A percentile compares a stretch with the other conserved stretches of the same genome.
Conservation (phyloP, 2,113 vertebrate species). For the Marmota flaviventris region DNA sequence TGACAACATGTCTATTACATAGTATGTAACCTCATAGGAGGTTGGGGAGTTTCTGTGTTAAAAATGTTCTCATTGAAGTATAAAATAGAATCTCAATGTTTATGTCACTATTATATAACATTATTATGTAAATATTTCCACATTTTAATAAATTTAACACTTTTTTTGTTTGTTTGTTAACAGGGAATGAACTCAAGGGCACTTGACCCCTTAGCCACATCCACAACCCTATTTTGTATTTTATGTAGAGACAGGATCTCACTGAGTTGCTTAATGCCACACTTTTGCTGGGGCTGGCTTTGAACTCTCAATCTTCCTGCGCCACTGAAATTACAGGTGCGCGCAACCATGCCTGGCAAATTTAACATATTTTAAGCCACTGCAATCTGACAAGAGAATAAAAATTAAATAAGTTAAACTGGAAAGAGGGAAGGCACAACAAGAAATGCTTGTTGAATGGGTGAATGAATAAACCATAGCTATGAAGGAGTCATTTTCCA, state of each 20-base stretch:
- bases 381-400: neutral
- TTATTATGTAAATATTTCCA: too few species aligned
- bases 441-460: neutral
- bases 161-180: too few species aligned
- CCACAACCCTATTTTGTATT: too few species aligned
- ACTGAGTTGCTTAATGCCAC: too few species aligned
- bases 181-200: too few species aligned
- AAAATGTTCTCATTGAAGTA: neutral
- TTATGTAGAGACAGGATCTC: too few species aligned
- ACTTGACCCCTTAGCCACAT: too few species aligned
- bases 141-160: neutral
- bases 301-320: too few species aligned
- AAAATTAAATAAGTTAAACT: constrained; percentile 32
- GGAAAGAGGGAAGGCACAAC: neutral
- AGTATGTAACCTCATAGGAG: neutral
- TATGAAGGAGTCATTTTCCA: neutral
- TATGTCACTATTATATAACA: too few species aligned
- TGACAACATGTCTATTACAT: neutral
- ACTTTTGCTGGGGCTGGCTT: too few species aligned
- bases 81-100: neutral
- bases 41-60: neutral
- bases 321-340: too few species aligned
- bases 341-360: neutral
- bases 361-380: neutral
- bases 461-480: neutral